Conservation (phyloP, 1,140 invertebrate genomes). For the Neuroterus valhalla region DNA sequence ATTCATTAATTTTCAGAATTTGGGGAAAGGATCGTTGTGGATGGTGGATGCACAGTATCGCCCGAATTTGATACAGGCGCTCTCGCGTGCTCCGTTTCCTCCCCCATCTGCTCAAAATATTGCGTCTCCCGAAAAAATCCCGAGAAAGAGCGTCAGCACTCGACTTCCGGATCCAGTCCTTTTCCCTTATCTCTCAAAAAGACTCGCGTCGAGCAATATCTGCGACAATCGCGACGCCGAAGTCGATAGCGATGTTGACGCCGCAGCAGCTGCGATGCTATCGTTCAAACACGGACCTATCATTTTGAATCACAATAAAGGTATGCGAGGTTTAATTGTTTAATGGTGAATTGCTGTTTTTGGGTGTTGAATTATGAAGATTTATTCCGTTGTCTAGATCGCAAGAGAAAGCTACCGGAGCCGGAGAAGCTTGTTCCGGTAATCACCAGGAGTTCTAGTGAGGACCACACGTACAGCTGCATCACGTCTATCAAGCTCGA, state of each 20-base stretch:
- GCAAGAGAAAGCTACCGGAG: constrained; percentile 66
- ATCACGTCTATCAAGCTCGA: constrained; percentile 69
- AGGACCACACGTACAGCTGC: constrained; percentile 86
- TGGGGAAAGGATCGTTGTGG: constrained; percentile 96
- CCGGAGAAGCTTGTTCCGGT: constrained; percentile 76
- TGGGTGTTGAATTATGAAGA: neutral
- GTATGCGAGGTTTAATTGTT: constrained; percentile 52
- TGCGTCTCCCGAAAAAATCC: constrained; percentile 64
- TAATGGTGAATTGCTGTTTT: constrained; percentile 37
- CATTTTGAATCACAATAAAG: constrained; percentile 75
- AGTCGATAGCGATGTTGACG: constrained; percentile 84
- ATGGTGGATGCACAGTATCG: constrained; percentile 93
- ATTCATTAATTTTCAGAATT: constrained; percentile 79
- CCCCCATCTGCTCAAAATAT: constrained; percentile 77
- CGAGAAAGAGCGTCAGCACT: constrained; percentile 62
- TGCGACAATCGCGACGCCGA: constrained; percentile 72
- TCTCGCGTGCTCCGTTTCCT: constrained; percentile 89
- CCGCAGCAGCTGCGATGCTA: constrained; percentile 86
- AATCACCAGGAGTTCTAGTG: constrained; percentile 84
- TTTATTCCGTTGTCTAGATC: constrained; percentile 54
- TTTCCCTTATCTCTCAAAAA: constrained; percentile 85
- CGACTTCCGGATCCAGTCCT: constrained; percentile 82
- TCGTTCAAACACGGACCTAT: constrained; percentile 84
- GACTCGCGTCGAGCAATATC: constrained; percentile 77
- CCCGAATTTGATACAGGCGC: constrained; percentile 88